These are phyloP conservation scores for Solen grandis DNA, from an alignment of 1,140 invertebrate species.

Conservation along the genomic window DNA sequence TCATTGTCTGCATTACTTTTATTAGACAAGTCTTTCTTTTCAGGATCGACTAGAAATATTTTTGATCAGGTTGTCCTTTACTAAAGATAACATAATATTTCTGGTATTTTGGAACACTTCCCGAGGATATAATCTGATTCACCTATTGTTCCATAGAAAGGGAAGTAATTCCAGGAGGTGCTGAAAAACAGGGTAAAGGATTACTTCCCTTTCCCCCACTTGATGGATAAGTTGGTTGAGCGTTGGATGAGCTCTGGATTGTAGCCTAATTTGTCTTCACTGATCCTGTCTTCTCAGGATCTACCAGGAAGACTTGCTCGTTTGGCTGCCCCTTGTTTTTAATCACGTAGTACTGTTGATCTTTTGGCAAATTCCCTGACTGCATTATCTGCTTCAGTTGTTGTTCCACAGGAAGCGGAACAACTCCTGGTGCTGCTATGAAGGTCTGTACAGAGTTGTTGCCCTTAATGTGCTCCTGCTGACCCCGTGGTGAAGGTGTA, in stretches of 20 bases:
- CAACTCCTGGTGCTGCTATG: background rate
- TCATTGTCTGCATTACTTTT: background rate
- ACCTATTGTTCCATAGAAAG: constrained; percentile 26
- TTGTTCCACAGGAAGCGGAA: constrained; percentile 13
- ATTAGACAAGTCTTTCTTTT: background rate
- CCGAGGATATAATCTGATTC: constrained; percentile 21
- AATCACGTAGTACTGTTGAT: constrained; percentile 38
- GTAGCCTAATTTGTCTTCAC: background rate
- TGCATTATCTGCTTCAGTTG: constrained; percentile 26
- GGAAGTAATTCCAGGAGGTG: constrained; percentile 17
- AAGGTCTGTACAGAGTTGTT: background rate
- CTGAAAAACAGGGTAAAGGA: background rate
- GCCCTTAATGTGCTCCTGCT: background rate
- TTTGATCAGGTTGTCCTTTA: constrained; percentile 13
- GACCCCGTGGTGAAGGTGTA: background rate
- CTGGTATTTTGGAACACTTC: constrained; percentile 25
- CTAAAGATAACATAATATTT: constrained; percentile 30
- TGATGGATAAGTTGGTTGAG: background rate
- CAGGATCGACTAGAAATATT: constrained; percentile 27
- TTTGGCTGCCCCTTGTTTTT: constrained; percentile 29
- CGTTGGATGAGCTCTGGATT: background rate
- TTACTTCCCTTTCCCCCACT: background rate
- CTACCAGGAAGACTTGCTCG: constrained; percentile 35
- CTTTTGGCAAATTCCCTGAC: constrained; percentile 14
- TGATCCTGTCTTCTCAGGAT: constrained; percentile 25